phyloP scores from a whole-genome alignment of 2,113 vertebrate genomes.

The Clarias batrachus region DNA sequence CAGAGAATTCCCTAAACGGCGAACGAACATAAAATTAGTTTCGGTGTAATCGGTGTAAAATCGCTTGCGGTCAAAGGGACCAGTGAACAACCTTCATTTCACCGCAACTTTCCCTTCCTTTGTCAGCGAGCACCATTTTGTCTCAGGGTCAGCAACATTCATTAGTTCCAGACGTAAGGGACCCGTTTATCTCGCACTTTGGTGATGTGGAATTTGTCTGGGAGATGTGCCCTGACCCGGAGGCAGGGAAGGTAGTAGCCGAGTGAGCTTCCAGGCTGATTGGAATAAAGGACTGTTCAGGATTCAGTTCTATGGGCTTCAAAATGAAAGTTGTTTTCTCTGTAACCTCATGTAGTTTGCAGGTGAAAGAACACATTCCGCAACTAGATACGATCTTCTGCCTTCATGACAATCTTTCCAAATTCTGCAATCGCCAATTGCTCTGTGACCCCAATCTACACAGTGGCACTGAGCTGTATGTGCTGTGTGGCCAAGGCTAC shows the following conservation, averaged over 20 bases:
- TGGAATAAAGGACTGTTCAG: background rate
- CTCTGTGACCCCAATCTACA: conserved; percentile 35
- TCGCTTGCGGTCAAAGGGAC: background rate
- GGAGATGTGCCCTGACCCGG: conserved; percentile 4
- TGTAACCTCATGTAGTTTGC: background rate
- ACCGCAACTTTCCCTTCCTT: background rate
- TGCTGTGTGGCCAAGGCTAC: background rate
- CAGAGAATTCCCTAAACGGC: background rate
- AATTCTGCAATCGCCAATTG: conserved; percentile 6
- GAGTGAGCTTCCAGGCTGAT: background rate
- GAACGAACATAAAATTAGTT: background rate
- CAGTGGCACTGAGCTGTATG: background rate
- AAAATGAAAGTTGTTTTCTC: background rate
- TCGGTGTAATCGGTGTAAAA: too few species aligned
- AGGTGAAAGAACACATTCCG: conserved; percentile 12
- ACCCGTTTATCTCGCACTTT: background rate
- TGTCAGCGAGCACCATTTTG: too few species aligned
- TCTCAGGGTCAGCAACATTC: background rate
- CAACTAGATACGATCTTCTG: conserved; percentile 27
- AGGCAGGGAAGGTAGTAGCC: background rate
- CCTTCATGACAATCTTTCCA: conserved; percentile 14
- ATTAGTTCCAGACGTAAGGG: background rate
- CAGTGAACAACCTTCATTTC: background rate
- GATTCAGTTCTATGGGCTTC: background rate
- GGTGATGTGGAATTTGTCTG: background rate